A percentile compares a stretch with the other conserved stretches of the same genome.
Conservation (phyloP, 1,140 invertebrate genomes). For the Danaus plexippus region DNA sequence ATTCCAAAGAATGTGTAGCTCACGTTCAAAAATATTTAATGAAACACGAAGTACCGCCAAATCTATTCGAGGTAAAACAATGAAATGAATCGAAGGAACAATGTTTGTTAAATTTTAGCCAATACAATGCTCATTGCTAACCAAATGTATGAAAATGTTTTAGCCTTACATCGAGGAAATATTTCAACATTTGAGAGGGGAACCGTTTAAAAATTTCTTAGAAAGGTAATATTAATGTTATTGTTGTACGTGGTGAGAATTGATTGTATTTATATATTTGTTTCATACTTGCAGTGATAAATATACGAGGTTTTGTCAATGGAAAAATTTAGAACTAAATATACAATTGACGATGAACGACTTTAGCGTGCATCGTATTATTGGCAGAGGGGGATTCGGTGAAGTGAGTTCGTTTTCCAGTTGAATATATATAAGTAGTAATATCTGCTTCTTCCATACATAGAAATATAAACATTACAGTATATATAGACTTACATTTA, state of each 20-base stretch:
- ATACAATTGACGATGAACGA: constrained; percentile 99
- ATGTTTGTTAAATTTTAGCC: too few species aligned
- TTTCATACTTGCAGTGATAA: constrained; percentile 88
- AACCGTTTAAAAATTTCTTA: constrained; percentile 97
- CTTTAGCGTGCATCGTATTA: constrained; percentile 99
- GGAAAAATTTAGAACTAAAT: constrained; percentile 99
- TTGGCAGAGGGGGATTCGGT: constrained; percentile 98
- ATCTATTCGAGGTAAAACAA: constrained; percentile 93
- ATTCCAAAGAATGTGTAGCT: constrained; percentile 95
- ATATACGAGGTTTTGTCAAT: constrained; percentile 99
- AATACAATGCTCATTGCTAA: not conserved
- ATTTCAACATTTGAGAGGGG: constrained; percentile 95
- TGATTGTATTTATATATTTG: constrained; percentile 25
- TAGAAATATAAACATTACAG: constrained; percentile 3
- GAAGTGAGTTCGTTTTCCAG: constrained; percentile 73
- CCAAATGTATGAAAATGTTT: constrained; percentile 32
- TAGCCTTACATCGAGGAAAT: constrained; percentile 99
- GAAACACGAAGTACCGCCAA: constrained; percentile 95
- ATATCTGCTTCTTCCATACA: not conserved
- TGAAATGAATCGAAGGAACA: not conserved
- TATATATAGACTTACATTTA: constrained; percentile 15
- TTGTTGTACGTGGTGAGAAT: not conserved
- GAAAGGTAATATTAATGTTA: constrained; percentile 83
- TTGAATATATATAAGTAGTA: not conserved
- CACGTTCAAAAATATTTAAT: constrained; percentile 98